A percentile compares a stretch with the other conserved stretches of the same genome.
Evolutionary conservation across 1,140 invertebrate species (phyloP).

Genomic region (Protaetia brevitarsis): DNA sequence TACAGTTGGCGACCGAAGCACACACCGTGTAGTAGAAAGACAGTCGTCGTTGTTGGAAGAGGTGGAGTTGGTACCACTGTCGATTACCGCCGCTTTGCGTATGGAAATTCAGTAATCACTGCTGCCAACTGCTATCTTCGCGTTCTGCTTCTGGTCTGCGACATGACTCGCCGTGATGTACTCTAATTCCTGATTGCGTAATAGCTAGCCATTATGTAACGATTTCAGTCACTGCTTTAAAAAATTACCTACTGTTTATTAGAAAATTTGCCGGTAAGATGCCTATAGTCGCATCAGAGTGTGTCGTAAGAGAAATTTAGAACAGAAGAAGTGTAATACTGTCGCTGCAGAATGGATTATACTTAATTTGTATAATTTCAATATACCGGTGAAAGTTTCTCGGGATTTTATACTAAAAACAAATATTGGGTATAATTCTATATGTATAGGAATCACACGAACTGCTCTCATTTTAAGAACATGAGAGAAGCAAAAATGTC

Average conservation of each 20-base stretch:
- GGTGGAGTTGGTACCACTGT: background rate
- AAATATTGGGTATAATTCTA: background rate
- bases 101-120: constrained; percentile 16
- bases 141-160: background rate
- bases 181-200: constrained; percentile 11
- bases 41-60: background rate
- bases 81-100: background rate
- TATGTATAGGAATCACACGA: background rate
- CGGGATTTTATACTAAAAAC: too few species aligned
- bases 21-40: background rate
- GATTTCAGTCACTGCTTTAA: background rate
- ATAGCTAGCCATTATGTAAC: background rate
- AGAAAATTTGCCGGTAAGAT: constrained; percentile 7
- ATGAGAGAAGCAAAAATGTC: too few species aligned
- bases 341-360: too few species aligned
- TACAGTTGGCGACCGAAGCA: constrained; percentile 2
- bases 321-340: background rate
- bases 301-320: background rate
- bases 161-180: background rate
- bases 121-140: background rate
- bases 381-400: too few species aligned
- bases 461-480: too few species aligned
- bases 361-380: too few species aligned
- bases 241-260: constrained; percentile 14
- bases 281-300: background rate